Base-by-base conservation (phyloP, 2,113 vertebrate species). In the Redunca redunca region DNA sequence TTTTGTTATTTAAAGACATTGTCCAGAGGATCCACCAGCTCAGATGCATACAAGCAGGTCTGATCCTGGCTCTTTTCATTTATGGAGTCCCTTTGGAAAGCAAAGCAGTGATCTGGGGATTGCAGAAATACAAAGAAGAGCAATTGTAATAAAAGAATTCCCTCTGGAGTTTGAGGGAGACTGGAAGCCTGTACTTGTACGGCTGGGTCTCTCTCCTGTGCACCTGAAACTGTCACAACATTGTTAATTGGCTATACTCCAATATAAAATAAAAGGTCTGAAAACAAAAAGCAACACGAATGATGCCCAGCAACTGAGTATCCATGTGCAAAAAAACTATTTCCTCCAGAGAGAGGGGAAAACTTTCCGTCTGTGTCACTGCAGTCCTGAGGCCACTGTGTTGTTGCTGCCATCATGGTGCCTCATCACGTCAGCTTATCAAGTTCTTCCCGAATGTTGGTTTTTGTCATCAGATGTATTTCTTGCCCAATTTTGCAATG, bases 391-490 rank as follows among this genome's bases (percentile, higher is more conserved):
- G 13, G 36, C 52, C 1, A 0, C 5, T 6, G 19, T 53, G 3
- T 8, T 53, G 3, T 8, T 3, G 46, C 19, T 28, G 21, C 15
- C 0, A 0, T 52, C 13, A 6, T n/a, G 3, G 6, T 11, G 5
- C 19, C 19, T 9, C 25, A 0, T 17, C 67, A 12, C 23, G 12
- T 14, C 13, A 4, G 33, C 36, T 46, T 4, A 0, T 4, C 50
- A 16, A 0, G 30, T 55, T 48, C 55, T 60, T 33, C n/a, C 13
- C 3, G 17, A 80, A 12, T 9, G 71, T 36, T 3, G 46, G 14
- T 21, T 43, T 67, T 85, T 21, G 30, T 67, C 58, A 13, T 16
- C 40, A 40, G 36, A 33, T 14, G 0, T 17, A 7, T 40, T 50
- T 88, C 50, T 81, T 17, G 0, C 57, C 90, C 90, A 11, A 2